Evolutionary conservation across 2,113 vertebrate species (phyloP), one percentile per base, ranked within the genome.

Genomic region (Scartelaos histophorus): DNA sequence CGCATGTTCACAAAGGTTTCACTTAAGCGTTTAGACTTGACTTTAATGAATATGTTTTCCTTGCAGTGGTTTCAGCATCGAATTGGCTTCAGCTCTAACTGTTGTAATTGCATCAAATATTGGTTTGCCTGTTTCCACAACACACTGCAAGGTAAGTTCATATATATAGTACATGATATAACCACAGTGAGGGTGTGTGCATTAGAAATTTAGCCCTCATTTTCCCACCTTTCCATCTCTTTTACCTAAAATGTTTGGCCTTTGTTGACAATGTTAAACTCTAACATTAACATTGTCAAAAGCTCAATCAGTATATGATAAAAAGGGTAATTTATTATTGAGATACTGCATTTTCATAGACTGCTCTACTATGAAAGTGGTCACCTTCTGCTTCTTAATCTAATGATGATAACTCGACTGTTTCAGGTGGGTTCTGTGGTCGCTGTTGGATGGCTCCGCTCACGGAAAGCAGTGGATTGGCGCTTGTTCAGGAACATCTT

Each of bases 401-500:
- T 58, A 25, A 58, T 58, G 12, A 29, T 1, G 2, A 64, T n/a
- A 17, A 16, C 29, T 17, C 10, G 7, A 34, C 3, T 78, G 25
- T 15, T 69, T 12, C 79, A 99, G 97, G 98, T 99, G 78, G 98
- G 98, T 62, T 99, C 98, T 0, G 97, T 98, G 43, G 97, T 99
- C 0, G 96, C 98, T 0, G 97, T 99, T 7, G 98, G 97, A 64
- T 99, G 97, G 97, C 93, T 99, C 65, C 95, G 97, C 35, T 98
- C 98, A 47, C 95, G 75, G 81, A 99, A 98, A 80, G 95, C 97
- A 0, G 98, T 99, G 19, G 98, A 99, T 71, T 99, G 98, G 97
- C 93, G 95, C 7, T 95, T 99, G 47, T 99, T 99, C 88, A 94
- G 97, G 11, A 99, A 99, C 88, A 99, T 99, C 92, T 99, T 99